Conservation (phyloP, 2,797 vertebrate species). For the Taeniopygia guttata region DNA sequence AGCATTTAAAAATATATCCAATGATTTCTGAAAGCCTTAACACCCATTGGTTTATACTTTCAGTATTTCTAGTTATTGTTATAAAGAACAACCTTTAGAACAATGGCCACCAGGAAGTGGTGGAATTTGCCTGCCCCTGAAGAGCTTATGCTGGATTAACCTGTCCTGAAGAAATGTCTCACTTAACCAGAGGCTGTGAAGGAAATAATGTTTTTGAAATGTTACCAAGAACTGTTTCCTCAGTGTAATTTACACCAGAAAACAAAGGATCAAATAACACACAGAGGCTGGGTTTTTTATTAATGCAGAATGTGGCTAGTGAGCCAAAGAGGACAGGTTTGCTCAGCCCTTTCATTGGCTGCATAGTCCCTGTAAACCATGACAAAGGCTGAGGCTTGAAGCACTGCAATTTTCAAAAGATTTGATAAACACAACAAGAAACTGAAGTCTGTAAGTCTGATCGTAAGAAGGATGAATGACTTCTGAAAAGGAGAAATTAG, state of each 20-base stretch:
- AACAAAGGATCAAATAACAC: neutral
- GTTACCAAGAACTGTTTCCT: neutral
- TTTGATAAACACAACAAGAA: neutral
- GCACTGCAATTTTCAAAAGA: neutral
- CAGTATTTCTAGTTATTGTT: neutral
- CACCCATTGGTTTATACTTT: neutral
- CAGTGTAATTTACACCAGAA: neutral
- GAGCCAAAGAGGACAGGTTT: neutral
- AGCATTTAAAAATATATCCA: neutral
- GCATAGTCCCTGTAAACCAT: neutral
- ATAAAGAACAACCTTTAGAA: neutral
- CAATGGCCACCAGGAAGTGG: neutral
- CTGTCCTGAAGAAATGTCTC: neutral
- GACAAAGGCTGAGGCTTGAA: neutral
- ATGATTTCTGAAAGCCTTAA: neutral
- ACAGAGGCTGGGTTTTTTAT: neutral
- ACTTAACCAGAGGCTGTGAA: neutral
- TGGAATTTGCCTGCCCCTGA: neutral
- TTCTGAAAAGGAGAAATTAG: neutral
- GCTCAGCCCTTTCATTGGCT: neutral
- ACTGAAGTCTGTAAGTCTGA: neutral
- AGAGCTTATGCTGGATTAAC: neutral
- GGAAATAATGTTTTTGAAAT: neutral
- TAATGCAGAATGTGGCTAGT: neutral
- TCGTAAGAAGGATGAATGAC: neutral